phyloP scores from a whole-genome alignment of 1,140 invertebrate species.

The Temnothorax curvispinosus region DNA sequence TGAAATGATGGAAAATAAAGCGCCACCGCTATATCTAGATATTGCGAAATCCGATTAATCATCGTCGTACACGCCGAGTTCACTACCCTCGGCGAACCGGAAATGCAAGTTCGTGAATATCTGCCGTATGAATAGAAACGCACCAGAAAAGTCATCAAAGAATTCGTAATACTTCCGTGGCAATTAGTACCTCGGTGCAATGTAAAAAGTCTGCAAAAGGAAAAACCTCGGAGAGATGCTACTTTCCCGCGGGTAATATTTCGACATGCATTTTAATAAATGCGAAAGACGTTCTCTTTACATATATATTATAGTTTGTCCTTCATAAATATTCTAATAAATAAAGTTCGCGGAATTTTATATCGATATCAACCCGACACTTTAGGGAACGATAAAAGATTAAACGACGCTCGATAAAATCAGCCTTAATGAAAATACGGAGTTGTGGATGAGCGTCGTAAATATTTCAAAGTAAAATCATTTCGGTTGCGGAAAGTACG shows the following conservation, averaged over 20 bases:
- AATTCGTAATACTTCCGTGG: not conserved
- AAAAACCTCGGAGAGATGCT: not conserved
- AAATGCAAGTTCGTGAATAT: not conserved
- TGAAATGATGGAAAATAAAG: slow-evolving; percentile 54
- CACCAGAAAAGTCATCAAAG: not conserved
- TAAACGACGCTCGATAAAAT: not conserved
- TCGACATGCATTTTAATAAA: not conserved
- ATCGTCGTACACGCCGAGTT: slow-evolving; percentile 32
- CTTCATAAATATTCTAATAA: not conserved
- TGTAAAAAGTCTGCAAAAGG: not conserved
- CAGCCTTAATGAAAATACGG: not conserved
- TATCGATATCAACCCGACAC: not conserved
- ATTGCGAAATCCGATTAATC: slow-evolving; percentile 53
- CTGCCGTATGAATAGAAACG: slow-evolving; percentile 11
- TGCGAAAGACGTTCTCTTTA: not conserved
- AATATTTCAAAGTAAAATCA: slow-evolving; percentile 5
- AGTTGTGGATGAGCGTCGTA: not conserved
- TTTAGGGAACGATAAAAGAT: not conserved
- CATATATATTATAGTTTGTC: not conserved
- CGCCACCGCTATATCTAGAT: slow-evolving; percentile 35
- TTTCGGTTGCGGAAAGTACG: not conserved
- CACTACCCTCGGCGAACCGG: not conserved
- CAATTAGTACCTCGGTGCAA: slow-evolving; percentile 2
- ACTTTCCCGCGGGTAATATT: not conserved
- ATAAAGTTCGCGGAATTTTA: not conserved